Base-by-base conservation (phyloP, 2,113 vertebrate species). In the cattle (Bos taurus) region DNA sequence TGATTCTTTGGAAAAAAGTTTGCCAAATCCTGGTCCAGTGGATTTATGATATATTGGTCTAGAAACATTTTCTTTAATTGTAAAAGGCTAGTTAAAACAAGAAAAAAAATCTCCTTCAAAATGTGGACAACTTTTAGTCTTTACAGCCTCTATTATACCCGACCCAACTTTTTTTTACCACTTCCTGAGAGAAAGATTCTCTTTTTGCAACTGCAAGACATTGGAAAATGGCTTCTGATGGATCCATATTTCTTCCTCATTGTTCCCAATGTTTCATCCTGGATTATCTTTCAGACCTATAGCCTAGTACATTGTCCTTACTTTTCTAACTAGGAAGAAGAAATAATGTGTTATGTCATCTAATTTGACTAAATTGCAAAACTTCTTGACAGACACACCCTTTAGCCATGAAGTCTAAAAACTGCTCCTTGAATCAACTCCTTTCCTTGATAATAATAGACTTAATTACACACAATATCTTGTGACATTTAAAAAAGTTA, bases 401-500 rank as follows among this genome's bases (percentile, higher is more conserved):
- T 93, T 95, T 71, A 97, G 91, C 60, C 13, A 16, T 3, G 78
- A 17, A 86, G 40, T 7, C 71, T 97, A 95, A 95, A 97, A 97
- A 97, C 10, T 88, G 40, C 56, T 56, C 80, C 85, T 97, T 59
- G 82, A 46, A 88, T 96, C 64, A 82, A 25, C 30, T 54, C 15
- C 81, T 82, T 82, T 82, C 13, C 81, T 82, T 82, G 59, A 57
- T 77, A 98, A 97, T 88, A 97, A 94, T 92, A 85, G 97, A 98
- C 92, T 86, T 95, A 98, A 97, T 88, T n/a, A n/a, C 15, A 83
- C 52, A 97, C 57, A 85, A 87, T 96, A 93, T 62, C 48, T 97
- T 97, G 94, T 96, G 97, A 97, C 97, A 97, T 95, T 84, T 96
- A 96, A 98, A 94, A 96, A 93, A 96, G 82, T 82, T 86, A 83